Percentiles rank a stretch among this genome's conserved stretches.
These are phyloP conservation scores for Ichneumoninae sp. DNA, from an alignment of 2,888 invertebrate genomes.

Conservation along the genomic window DNA sequence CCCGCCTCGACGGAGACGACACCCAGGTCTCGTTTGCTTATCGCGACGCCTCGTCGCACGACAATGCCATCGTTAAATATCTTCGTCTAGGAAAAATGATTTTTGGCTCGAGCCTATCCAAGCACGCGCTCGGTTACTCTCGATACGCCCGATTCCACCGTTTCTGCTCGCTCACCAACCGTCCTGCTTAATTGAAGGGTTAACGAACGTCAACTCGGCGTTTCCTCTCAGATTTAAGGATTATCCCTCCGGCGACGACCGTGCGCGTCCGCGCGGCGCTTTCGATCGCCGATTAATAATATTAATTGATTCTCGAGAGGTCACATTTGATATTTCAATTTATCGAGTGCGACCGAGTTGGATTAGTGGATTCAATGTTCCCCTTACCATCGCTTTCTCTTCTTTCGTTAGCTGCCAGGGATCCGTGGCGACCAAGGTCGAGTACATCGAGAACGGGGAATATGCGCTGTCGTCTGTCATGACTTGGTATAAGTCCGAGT, in stretches of 20 bases:
- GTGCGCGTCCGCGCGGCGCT: no score
- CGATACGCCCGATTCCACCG: background rate
- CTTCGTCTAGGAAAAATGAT: background rate
- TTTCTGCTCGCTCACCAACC: conserved; percentile 29
- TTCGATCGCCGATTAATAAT: background rate
- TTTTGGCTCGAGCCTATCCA: background rate
- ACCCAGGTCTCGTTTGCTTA: conserved; percentile 1
- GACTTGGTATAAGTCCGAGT: conserved; percentile 77
- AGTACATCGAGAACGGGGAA: conserved; percentile 80
- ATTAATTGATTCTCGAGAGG: background rate
- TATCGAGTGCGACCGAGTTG: background rate
- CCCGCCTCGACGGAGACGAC: background rate
- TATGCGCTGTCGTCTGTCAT: conserved; percentile 79
- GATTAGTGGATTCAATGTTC: background rate
- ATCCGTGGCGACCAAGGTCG: conserved; percentile 72
- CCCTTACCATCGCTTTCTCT: conserved; percentile 79
- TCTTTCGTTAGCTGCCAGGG: conserved; percentile 78
- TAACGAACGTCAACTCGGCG: conserved; percentile 83
- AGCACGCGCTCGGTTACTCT: background rate
- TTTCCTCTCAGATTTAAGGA: conserved; percentile 84
- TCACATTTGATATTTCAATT: background rate
- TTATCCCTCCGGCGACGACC: conserved; percentile 71
- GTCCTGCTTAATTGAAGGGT: conserved; percentile 82
- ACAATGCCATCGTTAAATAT: background rate
- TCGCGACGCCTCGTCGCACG: background rate